Evolutionary conservation across 2,888 invertebrate genomes (phyloP).

Genomic region (Ceramica pisi): DNA sequence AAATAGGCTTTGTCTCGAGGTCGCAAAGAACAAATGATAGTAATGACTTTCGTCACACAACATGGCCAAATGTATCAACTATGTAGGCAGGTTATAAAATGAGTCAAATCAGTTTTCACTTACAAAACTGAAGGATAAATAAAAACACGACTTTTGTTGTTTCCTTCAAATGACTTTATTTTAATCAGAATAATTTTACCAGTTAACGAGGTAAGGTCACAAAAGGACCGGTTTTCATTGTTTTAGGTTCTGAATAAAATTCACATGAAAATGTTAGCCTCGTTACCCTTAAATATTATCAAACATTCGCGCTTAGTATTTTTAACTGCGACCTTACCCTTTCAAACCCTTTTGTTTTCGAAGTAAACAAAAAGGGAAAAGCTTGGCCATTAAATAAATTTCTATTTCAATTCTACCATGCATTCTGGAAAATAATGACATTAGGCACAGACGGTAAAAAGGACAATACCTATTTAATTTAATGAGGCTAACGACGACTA

Average conservation of each 20-base stretch:
- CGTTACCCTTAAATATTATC: slow-evolving; percentile 29
- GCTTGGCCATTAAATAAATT: slow-evolving; percentile 32
- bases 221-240: slow-evolving; percentile 17
- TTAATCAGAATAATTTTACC: slow-evolving; percentile 2
- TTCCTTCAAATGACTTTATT: slow-evolving; percentile 15
- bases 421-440: slow-evolving; percentile 22
- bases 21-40: slow-evolving; percentile 50
- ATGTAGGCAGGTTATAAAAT: slow-evolving; percentile 48
- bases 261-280: slow-evolving; percentile 15
- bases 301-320: slow-evolving; percentile 44
- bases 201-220: background rate
- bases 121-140: slow-evolving; percentile 16
- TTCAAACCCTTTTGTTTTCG: slow-evolving; percentile 48
- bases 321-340: slow-evolving; percentile 40
- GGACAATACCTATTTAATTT: slow-evolving; percentile 3
- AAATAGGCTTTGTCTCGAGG: slow-evolving; percentile 65
- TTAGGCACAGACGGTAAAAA: slow-evolving; percentile 9
- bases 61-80: slow-evolving; percentile 42
- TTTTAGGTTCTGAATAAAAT: slow-evolving; percentile 26
- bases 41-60: slow-evolving; percentile 57
- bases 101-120: slow-evolving; percentile 18
- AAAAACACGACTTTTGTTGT: slow-evolving; percentile 4
- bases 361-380: slow-evolving; percentile 34
- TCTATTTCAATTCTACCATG: slow-evolving; percentile 31
- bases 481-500: slow-evolving; percentile 18